Percentiles rank a stretch among this genome's conserved stretches.
These are phyloP conservation scores for Lochmaea capreae DNA, from an alignment of 2,888 invertebrate species.

Conservation along the genomic window DNA sequence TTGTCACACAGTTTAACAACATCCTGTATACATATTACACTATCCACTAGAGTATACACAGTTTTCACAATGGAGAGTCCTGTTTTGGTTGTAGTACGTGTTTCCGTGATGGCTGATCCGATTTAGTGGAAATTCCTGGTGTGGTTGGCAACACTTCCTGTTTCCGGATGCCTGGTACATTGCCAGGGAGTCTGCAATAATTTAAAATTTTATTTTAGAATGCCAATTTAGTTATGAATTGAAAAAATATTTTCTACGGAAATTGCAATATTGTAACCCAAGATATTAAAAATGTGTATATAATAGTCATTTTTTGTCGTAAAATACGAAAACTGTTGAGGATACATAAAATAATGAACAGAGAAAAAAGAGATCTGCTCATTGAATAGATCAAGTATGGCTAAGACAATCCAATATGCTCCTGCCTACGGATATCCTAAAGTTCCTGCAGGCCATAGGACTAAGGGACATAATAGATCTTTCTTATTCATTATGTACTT, in stretches of 20 bases:
- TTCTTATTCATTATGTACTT: too few species aligned
- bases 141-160: slow-evolving; percentile 57
- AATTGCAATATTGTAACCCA: neutral
- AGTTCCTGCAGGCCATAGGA: too few species aligned
- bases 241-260: neutral
- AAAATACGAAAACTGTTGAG: too few species aligned
- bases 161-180: slow-evolving; percentile 61
- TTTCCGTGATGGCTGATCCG: slow-evolving; percentile 52
- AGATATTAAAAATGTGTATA: neutral
- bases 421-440: too few species aligned
- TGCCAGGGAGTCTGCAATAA: slow-evolving; percentile 60
- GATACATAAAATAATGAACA: too few species aligned
- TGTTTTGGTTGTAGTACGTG: slow-evolving; percentile 61
- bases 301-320: too few species aligned
- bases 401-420: too few species aligned
- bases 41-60: slow-evolving; percentile 64
- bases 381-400: too few species aligned
- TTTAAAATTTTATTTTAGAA: slow-evolving; percentile 52
- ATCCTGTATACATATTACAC: slow-evolving; percentile 53
- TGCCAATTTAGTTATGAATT: slow-evolving; percentile 43
- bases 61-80: slow-evolving; percentile 60
- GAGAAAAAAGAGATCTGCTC: too few species aligned
- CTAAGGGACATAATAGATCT: too few species aligned
- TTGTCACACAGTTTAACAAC: slow-evolving; percentile 39
- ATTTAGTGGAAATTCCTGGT: slow-evolving; percentile 57